Evolutionary conservation across 2,113 vertebrate genomes (phyloP), one percentile per base, ranked within the genome.

Genomic region (Onychorhynchus coronatus): DNA sequence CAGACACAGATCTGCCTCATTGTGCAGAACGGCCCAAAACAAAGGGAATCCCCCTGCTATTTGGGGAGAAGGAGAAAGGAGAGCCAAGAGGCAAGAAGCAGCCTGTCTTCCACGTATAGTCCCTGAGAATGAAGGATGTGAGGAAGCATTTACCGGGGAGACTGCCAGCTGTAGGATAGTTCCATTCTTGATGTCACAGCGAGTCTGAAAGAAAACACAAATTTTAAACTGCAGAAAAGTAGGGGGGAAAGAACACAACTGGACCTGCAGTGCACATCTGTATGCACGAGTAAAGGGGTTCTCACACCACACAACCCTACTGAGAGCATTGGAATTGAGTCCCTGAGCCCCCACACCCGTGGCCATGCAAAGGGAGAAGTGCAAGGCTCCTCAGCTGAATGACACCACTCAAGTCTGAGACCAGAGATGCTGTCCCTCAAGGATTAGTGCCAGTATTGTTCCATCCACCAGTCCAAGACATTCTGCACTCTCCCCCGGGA

Each of bases 171-270:
- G 99, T 47, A 99, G 98, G 95, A 99, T 99, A 41, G 99, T 99
- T 87, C 99, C 99, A 33, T 99, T 99, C 98, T 99, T 99, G 84
- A 99, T 99, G 85, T 99, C 99, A 56, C 98, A 97, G n/a, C 99
- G 99, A 75, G 98, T 99, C 99, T 99, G 91, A 58, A 98, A 98
- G 84, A 61, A 91, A 94, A 95, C 50, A 84, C 35, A 83, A 70
- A 92, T 22, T 91, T 70, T 13, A 72, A 91, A 62, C 39, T 28
- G 14, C 12, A 42, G 66, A 46, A 46, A 95, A 75, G 31, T 11
- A 3, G 2, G 3, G 7, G 13, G 9, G 1, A 8, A 88, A 65
- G 25, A 83, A 80, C 11, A 6, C 39, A 78, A 24, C 35, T 41
- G 39, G 8, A 59, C 28, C 49, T 52, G 59, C 27, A 71, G 37